Evolutionary conservation across 2,113 vertebrate species (phyloP).

Genomic region (Syngnathus floridae): DNA sequence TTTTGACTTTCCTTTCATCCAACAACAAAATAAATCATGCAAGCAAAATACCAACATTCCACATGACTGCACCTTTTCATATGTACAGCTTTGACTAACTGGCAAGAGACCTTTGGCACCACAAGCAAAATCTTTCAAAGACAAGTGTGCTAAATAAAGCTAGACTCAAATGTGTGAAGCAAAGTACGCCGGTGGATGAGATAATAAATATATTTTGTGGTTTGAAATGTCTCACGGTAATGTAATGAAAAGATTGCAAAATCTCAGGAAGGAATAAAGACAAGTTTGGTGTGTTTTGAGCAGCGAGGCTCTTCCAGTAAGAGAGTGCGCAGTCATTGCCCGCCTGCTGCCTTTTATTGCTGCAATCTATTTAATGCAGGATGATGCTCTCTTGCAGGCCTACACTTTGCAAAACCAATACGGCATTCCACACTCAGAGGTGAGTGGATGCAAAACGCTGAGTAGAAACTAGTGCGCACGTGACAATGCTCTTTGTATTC

Average conservation of each 20-base stretch:
- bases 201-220: background rate
- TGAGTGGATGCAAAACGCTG: constrained; percentile 49
- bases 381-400: constrained; percentile 70
- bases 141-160: background rate
- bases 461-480: constrained; percentile 8
- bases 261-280: background rate
- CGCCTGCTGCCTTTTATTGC: constrained; percentile 38
- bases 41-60: background rate
- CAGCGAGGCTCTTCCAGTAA: constrained; percentile 47
- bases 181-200: too few species aligned
- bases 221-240: background rate
- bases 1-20: background rate
- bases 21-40: background rate
- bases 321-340: constrained; percentile 39
- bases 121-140: too few species aligned
- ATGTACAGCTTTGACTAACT: background rate
- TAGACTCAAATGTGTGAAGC: background rate
- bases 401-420: constrained; percentile 93
- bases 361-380: constrained; percentile 52
- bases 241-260: background rate
- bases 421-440: constrained; percentile 89
- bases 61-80: background rate
- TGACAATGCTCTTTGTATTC: constrained; percentile 27
- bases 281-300: background rate
- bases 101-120: background rate